Percentiles rank a stretch among this genome's conserved stretches.
Conservation (phyloP, 2,888 invertebrate species). For the Neocrepidodera transversa region DNA sequence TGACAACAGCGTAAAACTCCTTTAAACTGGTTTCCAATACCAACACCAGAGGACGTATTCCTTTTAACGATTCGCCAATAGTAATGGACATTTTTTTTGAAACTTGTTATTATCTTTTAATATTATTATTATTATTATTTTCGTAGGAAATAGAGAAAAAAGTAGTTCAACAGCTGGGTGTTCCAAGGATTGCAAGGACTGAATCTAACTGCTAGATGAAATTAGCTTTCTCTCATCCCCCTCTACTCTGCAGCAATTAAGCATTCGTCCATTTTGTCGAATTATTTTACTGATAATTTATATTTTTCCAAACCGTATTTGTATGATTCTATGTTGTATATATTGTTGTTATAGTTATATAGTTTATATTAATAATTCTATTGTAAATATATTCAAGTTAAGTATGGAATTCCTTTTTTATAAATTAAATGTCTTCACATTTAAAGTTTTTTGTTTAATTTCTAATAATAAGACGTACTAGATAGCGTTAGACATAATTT, state of each 20-base stretch:
- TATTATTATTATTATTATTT: constrained; percentile 23
- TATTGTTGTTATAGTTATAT: constrained; percentile 60
- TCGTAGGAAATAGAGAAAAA: constrained; percentile 61
- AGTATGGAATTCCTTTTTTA: constrained; percentile 42
- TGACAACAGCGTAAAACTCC: no score
- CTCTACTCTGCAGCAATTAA: constrained; percentile 51
- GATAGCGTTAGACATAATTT: no score
- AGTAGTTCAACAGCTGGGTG: constrained; percentile 60
- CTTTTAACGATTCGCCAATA: no score
- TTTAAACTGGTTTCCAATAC: no score
- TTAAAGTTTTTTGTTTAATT: not conserved
- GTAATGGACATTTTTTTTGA: no score
- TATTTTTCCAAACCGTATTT: constrained; percentile 48
- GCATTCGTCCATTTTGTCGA: constrained; percentile 53
- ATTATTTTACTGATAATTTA: constrained; percentile 46
- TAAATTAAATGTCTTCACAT: constrained; percentile 37
- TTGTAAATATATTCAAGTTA: constrained; percentile 49
- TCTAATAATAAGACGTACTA: no score
- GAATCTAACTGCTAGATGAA: constrained; percentile 56
- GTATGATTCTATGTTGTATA: constrained; percentile 52
- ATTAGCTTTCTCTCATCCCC: constrained; percentile 11
- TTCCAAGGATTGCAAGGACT: constrained; percentile 59
- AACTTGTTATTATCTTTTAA: no score
- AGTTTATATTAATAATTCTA: constrained; percentile 58
- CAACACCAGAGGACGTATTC: no score